Base-by-base conservation (phyloP, 2,797 vertebrate species). In the Eulemur albifrons region DNA sequence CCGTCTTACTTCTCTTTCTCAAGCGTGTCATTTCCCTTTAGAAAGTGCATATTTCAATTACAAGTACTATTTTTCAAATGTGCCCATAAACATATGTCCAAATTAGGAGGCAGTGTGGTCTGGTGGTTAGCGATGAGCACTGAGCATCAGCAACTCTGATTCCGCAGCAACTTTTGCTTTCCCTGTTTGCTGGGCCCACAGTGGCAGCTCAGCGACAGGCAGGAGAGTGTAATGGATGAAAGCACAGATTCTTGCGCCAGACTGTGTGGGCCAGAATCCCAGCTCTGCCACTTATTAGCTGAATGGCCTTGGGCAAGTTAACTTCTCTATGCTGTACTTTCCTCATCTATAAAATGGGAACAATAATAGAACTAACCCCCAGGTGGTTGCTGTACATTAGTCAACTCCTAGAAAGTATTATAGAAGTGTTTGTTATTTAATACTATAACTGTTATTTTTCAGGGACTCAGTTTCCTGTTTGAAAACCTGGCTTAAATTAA, bases 1-100 rank as follows among this genome's bases (percentile, higher is more conserved):
- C 82, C 97, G 81, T 97, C 97, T 97, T 88, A 96, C 85, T 97
- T 97, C 96, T 96, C 88, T 93, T 98, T 98, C 98, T 93, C 97
- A 95, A 98, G 97, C 93, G 84, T 98, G 84, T 98, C 96, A 97
- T 90, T 90, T 86, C 97, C 77, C 96, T 97, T 27, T 93, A 98
- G 98, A 98, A 98, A 98, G 97, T 81, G 97, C 13, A 59, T 88
- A 96, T 97, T 97, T 96, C 97, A 80, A 38, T 17, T 95, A 96
- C 4, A 95, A 96, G 98, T 83, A 65, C 76, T 90, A 54, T 81
- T 98, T 98, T 97, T 95, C 90, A 97, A 95, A 91, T 20, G 88
- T 90, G 88, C 93, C 88, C 82, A 91, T 91, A 94, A 96, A 96
- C 96, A 93, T 92, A 95, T 90, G 95, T 97, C 96, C 95, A 97